Evolutionary conservation across 2,113 vertebrate species (phyloP), one percentile per base, ranked within the genome.

Genomic region (Perca fluviatilis): DNA sequence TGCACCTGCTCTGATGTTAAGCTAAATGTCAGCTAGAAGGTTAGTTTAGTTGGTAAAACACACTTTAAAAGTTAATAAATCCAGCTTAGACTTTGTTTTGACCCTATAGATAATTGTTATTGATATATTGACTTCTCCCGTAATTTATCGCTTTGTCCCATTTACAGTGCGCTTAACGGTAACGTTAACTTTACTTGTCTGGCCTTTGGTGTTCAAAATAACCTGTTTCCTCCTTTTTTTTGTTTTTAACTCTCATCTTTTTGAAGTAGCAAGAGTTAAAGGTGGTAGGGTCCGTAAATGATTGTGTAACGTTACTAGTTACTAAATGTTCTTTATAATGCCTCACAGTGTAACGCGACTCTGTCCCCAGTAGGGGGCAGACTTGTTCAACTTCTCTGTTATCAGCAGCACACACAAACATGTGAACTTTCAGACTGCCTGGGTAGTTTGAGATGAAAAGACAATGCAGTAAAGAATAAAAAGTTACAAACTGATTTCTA

Each of bases 1-100:
- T 78, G 80, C 91, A 93, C 93, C 93, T 94, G 93, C 87, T 81
- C 53, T 23, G 30, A 14, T 14, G 66, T 67, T 53, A 30, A 67
- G 65, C 21, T 67, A 63, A 19, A 58, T 33, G 49, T 36, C 15
- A 7, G 66, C 49, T 65, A 56, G 27, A 8, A 56, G 3, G 6
- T 12, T 60, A 10, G 36, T 43, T 63, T 36, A 43, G 19, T 46
- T 46, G 0, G 33, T 15, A 40, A 40, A 0, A 36, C 57, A 62
- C 6, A 1, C 7, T 1, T 27, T 0, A 64, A 43, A 47, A 73
- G 33, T 74, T 6, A 3, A 16, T 33, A 30, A 19, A 56, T 1
- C 4, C 3, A n/a, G 18, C n/a, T 58, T 58, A 11, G 46, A 71
- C 9, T 1, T n/a, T 15, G 1, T 58, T 60, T 21, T 46, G 1